Base-by-base conservation (phyloP, 2,113 vertebrate genomes). In the Myrmophylax atrothorax region DNA sequence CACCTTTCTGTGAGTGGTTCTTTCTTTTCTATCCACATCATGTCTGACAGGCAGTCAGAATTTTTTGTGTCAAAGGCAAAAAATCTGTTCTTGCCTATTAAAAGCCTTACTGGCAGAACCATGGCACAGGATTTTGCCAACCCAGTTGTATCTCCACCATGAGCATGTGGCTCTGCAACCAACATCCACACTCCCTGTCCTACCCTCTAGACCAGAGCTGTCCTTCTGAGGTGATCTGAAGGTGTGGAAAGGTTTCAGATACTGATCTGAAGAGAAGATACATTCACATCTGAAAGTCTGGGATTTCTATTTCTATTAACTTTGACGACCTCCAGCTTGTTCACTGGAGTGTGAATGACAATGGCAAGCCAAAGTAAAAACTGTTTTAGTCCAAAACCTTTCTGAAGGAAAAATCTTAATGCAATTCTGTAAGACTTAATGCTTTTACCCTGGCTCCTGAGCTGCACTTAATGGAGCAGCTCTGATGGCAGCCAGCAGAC, bases 141-240 rank as follows among this genome's bases (percentile, higher is more conserved):
- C 1, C 1, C 35, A 22, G 1, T 2, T 40, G 6, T 52, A n/a
- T 10, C 44, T 68, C 44, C 14, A 52, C 29, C 5, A 4, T 13
- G 53, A 75, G 17, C 29, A 7, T 0, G 1, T 13, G 49, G 22
- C 31, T 52, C 31, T 73, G 40, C 12, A 11, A 25, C 8, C 47
- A 17, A 22, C 13, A n/a, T 29, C 20, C 24, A 18, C 8, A 3
- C 42, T 63, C 33, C 19, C 19, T 67, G 40, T 14, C 22, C 63
- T 44, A 3, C 18, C 25, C 28, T 84, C 23, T 47, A 68, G 33
- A 52, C 52, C 73, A 1, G 0, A 67, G 13, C 37, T 84, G 50
- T 58, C 60, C 42, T 31, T 8, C 18, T 59, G 47, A 81, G 47
- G 35, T 26, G 60, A 28, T 8, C 70, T 67, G 53, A 56, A 76